Evolutionary conservation across 2,797 vertebrate species (phyloP), one percentile per base, ranked within the genome.

Genomic region (Danio tinwini): DNA sequence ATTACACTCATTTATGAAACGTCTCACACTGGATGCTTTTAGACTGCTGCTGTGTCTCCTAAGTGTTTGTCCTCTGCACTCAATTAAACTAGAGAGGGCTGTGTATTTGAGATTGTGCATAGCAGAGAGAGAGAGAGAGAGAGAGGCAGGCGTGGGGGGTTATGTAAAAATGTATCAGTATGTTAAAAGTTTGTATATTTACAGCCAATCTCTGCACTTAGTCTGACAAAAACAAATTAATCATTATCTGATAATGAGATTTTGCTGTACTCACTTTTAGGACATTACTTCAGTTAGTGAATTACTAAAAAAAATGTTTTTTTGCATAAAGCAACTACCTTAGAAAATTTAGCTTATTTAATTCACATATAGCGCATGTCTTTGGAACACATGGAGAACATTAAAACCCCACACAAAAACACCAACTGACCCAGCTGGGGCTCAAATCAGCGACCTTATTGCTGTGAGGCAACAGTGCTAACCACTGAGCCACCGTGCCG

Each of bases 1-100:
- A 89, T 89, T 90, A 90, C 69, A 75, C 72, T 39, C 86, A 81
- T 90, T 87, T 88, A 90, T 87, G 85, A 88, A 86, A 21, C 19
- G 72, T 77, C 63, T 79, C 79, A 65, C 82, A 82, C 79, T 80
- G 74, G 83, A 81, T 72, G 84, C 77, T 79, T 83, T 76, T 74
- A 81, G 78, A 70, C 75, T 63, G 85, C 72, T 55, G 76, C 76
- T 79, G 80, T 59, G 64, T 78, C 82, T 73, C 53, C 77, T 49
- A 67, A 78, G 81, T 70, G 81, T 84, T 81, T 83, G 81, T 85
- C 71, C 81, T 84, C 83, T 82, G 83, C 78, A 82, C 77, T 82
- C 77, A 78, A 81, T 85, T 85, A 83, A 84, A 76, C 77, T 73
- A 65, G 52, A 70, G 62, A 62, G 67, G 55, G 9, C 29, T 62